These are phyloP conservation scores for Morelia viridis DNA, from an alignment of 2,797 vertebrate species.

Conservation along the genomic window DNA sequence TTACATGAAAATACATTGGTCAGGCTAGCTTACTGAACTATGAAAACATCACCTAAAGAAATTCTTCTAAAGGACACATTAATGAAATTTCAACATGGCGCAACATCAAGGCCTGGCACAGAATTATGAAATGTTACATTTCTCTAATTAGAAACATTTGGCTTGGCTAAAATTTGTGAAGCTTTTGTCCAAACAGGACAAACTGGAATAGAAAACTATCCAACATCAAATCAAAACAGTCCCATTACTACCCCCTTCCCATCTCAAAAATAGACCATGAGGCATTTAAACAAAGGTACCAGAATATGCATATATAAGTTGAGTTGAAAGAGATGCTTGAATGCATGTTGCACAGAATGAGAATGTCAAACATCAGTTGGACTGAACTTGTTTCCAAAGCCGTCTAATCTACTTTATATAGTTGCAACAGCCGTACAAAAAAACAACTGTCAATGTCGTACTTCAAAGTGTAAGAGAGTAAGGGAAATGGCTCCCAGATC, in stretches of 20 bases:
- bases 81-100: slow-evolving; percentile 44
- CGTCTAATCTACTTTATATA: slow-evolving; percentile 49
- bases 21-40: slow-evolving; percentile 15
- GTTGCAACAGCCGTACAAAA: slow-evolving; percentile 47
- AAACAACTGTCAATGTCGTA: slow-evolving; percentile 21
- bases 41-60: slow-evolving; percentile 41
- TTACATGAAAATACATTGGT: slow-evolving; percentile 27
- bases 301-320: slow-evolving; percentile 36
- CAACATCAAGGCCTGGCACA: slow-evolving; percentile 26
- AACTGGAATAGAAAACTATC: slow-evolving; percentile 47
- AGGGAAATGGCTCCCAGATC: slow-evolving; percentile 49
- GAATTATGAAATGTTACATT: slow-evolving; percentile 35
- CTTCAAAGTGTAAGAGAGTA: slow-evolving; percentile 35
- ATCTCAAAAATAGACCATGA: slow-evolving; percentile 43
- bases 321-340: slow-evolving; percentile 35
- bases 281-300: slow-evolving; percentile 53
- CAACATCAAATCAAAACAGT: slow-evolving; percentile 36
- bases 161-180: slow-evolving; percentile 54
- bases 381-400: slow-evolving; percentile 34
- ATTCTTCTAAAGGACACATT: slow-evolving; percentile 28
- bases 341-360: slow-evolving; percentile 5
- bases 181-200: slow-evolving; percentile 57
- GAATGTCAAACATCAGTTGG: slow-evolving; percentile 26
- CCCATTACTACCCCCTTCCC: neutral
- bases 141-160: slow-evolving; percentile 41